Conservation (phyloP, 2,888 invertebrate genomes). For the Eristalis tenax region DNA sequence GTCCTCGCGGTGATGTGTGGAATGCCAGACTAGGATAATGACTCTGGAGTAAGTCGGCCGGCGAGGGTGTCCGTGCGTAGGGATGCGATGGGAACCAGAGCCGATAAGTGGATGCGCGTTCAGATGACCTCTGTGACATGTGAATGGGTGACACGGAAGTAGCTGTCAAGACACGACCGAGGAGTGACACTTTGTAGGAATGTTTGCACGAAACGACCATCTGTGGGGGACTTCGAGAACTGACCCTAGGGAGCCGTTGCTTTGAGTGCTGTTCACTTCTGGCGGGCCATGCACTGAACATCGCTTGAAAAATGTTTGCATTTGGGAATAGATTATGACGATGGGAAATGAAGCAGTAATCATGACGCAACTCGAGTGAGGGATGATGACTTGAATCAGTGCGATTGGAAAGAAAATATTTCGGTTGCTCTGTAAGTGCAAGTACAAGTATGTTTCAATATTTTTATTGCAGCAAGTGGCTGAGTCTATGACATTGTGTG, state of each 20-base stretch:
- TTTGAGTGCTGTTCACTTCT: not conserved
- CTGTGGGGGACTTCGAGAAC: not conserved
- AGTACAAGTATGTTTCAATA: too few species aligned
- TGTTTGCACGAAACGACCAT: not conserved
- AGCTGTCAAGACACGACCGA: not conserved
- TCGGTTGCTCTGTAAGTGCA: too few species aligned
- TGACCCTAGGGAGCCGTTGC: not conserved
- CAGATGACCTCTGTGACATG: not conserved
- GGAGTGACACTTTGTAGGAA: not conserved
- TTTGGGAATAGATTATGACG: too few species aligned
- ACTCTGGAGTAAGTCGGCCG: not conserved
- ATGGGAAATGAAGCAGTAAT: too few species aligned
- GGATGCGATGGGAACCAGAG: constrained; percentile 27
- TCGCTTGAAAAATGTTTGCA: too few species aligned
- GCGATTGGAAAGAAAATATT: too few species aligned
- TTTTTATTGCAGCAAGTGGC: too few species aligned
- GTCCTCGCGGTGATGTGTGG: constrained; percentile 48
- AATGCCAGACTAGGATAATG: constrained; percentile 59
- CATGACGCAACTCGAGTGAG: too few species aligned
- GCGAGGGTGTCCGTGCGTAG: not conserved
- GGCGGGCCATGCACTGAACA: not conserved
- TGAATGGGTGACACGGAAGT: not conserved
- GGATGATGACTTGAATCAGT: too few species aligned
- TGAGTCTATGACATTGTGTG: too few species aligned
- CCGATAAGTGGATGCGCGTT: constrained; percentile 2